phyloP scores from a whole-genome alignment of 2,113 vertebrate species.

The Apistogramma diplotaenia region DNA sequence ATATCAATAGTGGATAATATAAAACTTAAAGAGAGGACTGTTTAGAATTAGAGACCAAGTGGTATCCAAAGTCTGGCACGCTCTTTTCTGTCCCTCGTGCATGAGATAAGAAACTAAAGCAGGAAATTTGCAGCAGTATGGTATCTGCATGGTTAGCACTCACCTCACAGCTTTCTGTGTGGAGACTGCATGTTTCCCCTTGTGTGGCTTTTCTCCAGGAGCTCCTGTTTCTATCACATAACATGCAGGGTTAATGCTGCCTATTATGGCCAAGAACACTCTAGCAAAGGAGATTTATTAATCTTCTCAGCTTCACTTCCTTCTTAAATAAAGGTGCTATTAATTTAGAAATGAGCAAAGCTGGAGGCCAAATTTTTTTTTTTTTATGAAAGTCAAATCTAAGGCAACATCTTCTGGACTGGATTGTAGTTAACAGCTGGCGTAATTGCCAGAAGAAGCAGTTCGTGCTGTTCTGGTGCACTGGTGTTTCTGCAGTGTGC shows the following conservation, averaged over 20 bases:
- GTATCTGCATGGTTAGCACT: background rate
- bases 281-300: background rate
- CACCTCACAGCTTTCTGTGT: background rate
- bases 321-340: background rate
- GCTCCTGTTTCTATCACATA: background rate
- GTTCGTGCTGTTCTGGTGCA: background rate
- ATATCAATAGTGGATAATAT: background rate
- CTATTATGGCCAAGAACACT: background rate
- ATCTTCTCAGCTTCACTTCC: background rate
- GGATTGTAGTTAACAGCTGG: background rate
- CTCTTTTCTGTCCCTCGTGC: too few species aligned
- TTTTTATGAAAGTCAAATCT: conserved; percentile 11
- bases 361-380: conserved; percentile 10
- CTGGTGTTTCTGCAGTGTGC: background rate
- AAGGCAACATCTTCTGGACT: background rate
- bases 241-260: background rate
- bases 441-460: background rate
- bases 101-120: background rate
- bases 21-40: background rate
- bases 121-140: background rate
- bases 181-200: background rate
- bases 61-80: background rate
- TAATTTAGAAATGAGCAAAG: background rate
- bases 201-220: background rate
- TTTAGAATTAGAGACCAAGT: background rate